Evolutionary conservation across 2,888 invertebrate genomes (phyloP).

Genomic region (Lampropteryx suffumata): DNA sequence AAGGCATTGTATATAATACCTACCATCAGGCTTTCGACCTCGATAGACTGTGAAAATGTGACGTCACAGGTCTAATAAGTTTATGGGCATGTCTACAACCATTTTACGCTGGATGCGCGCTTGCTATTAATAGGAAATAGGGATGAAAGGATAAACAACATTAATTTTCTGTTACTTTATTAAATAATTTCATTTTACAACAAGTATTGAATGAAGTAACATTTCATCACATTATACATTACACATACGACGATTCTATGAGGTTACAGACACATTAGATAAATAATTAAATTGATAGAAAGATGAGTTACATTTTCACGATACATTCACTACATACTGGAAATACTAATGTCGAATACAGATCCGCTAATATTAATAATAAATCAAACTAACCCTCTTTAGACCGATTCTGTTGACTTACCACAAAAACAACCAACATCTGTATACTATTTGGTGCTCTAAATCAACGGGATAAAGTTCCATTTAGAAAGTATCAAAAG

Average conservation of each 20-base stretch:
- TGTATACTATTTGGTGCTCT: too few species aligned
- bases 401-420: neutral
- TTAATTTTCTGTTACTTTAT: conserved; percentile 73
- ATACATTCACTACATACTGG: conserved; percentile 48
- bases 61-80: too few species aligned
- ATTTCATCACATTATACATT: conserved; percentile 74
- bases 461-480: neutral
- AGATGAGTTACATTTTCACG: conserved; percentile 55
- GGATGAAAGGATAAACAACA: neutral
- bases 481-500: neutral
- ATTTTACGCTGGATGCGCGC: too few species aligned
- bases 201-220: conserved; percentile 78
- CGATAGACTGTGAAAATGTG: too few species aligned
- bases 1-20: too few species aligned
- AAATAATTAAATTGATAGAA: conserved; percentile 57
- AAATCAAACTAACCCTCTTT: conserved; percentile 49
- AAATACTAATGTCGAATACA: conserved; percentile 53
- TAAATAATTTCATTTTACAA: conserved; percentile 81
- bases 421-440: too few species aligned
- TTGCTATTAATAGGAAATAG: neutral
- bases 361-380: conserved; percentile 46
- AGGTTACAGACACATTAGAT: conserved; percentile 74
- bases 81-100: too few species aligned
- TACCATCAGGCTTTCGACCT: too few species aligned
- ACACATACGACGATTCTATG: conserved; percentile 61